These are phyloP conservation scores for Panurus biarmicus DNA, from an alignment of 2,113 vertebrate genomes.

Conservation along the genomic window DNA sequence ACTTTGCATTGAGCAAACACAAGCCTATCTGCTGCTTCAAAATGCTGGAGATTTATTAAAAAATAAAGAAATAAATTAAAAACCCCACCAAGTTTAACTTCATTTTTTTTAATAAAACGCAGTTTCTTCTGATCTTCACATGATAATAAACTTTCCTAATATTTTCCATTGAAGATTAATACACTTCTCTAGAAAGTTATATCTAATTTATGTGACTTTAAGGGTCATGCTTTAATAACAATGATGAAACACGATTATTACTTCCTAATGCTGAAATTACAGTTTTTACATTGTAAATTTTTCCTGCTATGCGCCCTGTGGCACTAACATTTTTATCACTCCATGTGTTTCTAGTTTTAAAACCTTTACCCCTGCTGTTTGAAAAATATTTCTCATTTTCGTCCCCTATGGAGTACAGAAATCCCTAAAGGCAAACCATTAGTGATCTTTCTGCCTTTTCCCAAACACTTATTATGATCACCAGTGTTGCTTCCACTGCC, in stretches of 20 bases:
- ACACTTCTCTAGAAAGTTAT: conserved; percentile 82
- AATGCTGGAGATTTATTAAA: conserved; percentile 3
- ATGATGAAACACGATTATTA: conserved; percentile 99
- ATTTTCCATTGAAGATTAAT: conserved; percentile 79
- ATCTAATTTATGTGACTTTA: conserved; percentile 90
- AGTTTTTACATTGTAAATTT: conserved; percentile 94
- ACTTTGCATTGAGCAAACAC: conserved; percentile 22
- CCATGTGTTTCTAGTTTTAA: conserved; percentile 99
- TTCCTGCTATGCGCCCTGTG: conserved; percentile 94
- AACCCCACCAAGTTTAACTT: background rate
- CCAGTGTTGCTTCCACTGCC: conserved; percentile 94
- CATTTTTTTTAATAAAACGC: conserved; percentile 32
- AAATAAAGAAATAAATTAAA: background rate
- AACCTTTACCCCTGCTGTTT: conserved; percentile 99
- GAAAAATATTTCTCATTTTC: conserved; percentile 99
- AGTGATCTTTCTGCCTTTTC: conserved; percentile 99
- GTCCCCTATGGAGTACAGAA: conserved; percentile 99
- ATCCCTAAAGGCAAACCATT: conserved; percentile 99
- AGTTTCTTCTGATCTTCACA: conserved; percentile 47
- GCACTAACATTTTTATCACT: conserved; percentile 99
- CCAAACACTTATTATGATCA: conserved; percentile 99
- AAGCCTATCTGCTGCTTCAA: conserved; percentile 36
- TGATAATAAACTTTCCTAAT: conserved; percentile 79
- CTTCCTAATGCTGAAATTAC: conserved; percentile 99
- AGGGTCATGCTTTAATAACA: conserved; percentile 98